Base-by-base conservation (phyloP, 2,797 vertebrate species). In the Syngnathus acus region DNA sequence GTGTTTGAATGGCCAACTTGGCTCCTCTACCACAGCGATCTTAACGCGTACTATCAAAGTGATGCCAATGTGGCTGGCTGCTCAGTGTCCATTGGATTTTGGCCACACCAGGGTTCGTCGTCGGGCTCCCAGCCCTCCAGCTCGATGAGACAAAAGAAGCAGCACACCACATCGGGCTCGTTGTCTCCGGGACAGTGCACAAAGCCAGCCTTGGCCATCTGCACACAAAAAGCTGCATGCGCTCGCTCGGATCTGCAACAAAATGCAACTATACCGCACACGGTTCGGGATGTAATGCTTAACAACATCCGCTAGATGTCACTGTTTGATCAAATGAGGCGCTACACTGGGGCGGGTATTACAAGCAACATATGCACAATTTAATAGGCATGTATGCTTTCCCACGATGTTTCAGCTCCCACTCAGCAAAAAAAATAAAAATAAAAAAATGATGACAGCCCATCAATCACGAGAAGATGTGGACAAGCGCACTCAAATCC, bases 71-170 rank as follows among this genome's bases (percentile, higher is more conserved):
- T n/a, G 6, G 48, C 50, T 51, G 19, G 50, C 50, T 51, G 19
- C 19, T 9, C 19, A 51, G 19, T 51, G 19, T 16, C 14, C 13
- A 54, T 21, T 45, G 5, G 6, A 45, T 5, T 40, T 16, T 21
- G 53, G 70, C 55, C 84, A 77, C 71, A 94, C 91, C 89, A 80
- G 5, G 92, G 93, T 70, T 92, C 78, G 53, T 94, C 92, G 13
- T 93, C 82, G 6, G 91, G 90, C 69, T 95, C 91, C 94, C 92
- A 95, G 61, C 88, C 90, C n/a, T 92, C 91, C 40, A 93, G 74
- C 67, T 93, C 93, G 6, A 90, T 87, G 71, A 95, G 83, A 82
- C 93, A 94, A 72, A 91, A 94, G 84, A 94, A 93, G 77, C 91
- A 93, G 67, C 92, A 92, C 16, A 77, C 87, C 13, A 93, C 89